Evolutionary conservation across 2,113 vertebrate species (phyloP), one percentile per base, ranked within the genome.

Genomic region (Psilopsiagon aymara): DNA sequence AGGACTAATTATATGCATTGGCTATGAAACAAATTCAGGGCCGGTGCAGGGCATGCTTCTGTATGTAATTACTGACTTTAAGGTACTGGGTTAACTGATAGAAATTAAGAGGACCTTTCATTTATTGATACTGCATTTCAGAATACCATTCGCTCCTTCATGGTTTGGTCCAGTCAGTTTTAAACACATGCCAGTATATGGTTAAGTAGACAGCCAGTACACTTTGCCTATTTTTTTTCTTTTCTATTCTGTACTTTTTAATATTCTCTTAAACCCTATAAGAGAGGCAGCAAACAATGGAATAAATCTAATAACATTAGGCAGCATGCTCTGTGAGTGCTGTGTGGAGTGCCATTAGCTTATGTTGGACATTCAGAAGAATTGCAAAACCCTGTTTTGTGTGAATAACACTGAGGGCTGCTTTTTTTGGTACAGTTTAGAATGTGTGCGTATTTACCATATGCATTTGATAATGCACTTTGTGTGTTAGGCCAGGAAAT

Each of bases 1-100:
- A 99, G 97, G 97, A 94, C 97, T 99, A 99, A 99, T 99, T 99
- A 99, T 98, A 98, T 77, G 91, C 97, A 95, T 97, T 97, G 98
- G 92, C 97, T 97, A 96, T 97, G 96, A 97, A 97, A 95, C 84
- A 97, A 97, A 97, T 97, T 93, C 90, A 95, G 97, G 97, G 97
- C 98, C 96, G 95, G 77, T 97, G 92, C 91, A 96, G 97, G 94
- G 95, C 97, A 96, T 94, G 97, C 86, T 97, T 97, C 95, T 66
- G 17, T 98, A 67, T 96, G 95, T 98, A 98, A 98, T 97, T 98
- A 98, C 96, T 87, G 96, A 97, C 97, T 97, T 97, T 51, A 96
- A 98, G 98, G 90, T 97, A 96, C 92, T 92, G 81, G 94, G 84
- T 97, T 97, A 98, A 98, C 97, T 97, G 95, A 92, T 66, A 94